These are phyloP conservation scores for Zaprionus obscuricornis DNA, from an alignment of 2,888 invertebrate genomes.

Conservation along the genomic window DNA sequence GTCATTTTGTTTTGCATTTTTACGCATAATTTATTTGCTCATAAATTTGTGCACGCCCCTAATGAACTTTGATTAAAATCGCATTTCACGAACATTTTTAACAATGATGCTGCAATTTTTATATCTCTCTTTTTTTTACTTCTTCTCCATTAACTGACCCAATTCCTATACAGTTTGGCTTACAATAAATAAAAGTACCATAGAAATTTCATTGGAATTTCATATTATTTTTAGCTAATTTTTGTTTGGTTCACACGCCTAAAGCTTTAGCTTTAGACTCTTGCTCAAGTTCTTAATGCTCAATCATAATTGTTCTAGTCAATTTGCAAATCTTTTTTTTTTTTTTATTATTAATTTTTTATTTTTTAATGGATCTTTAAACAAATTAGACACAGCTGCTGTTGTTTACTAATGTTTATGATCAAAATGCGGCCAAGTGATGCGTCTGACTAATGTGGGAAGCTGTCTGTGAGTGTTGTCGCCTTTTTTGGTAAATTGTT, in stretches of 20 bases:
- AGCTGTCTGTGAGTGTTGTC: constrained; percentile 43
- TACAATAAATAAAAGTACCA: constrained; percentile 12
- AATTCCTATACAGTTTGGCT: constrained; percentile 33
- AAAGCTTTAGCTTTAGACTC: constrained; percentile 10
- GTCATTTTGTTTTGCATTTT: constrained; percentile 65
- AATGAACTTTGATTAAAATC: constrained; percentile 62
- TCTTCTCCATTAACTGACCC: constrained; percentile 48
- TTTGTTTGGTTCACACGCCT: constrained; percentile 52
- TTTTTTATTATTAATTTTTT: constrained; percentile 29
- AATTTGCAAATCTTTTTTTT: constrained; percentile 23
- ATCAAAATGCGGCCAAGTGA: constrained; percentile 33
- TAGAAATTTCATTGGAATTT: constrained; percentile 35
- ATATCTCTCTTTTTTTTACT: constrained; percentile 26
- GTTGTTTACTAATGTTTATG: constrained; percentile 38
- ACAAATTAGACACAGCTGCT: constrained; percentile 67
- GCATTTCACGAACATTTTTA: constrained; percentile 44
- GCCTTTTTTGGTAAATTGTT: constrained; percentile 24
- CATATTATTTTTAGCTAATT: constrained; percentile 14
- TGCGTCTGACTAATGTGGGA: constrained; percentile 60
- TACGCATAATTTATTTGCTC: constrained; percentile 61
- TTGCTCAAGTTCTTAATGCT: constrained; percentile 17
- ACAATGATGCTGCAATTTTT: constrained; percentile 65
- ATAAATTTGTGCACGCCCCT: constrained; percentile 60
- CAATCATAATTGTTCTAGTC: constrained; percentile 49
- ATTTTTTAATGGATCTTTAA: constrained; percentile 59